These are phyloP conservation scores for Zootoca vivipara DNA, from an alignment of 2,113 vertebrate genomes.

Conservation along the genomic window DNA sequence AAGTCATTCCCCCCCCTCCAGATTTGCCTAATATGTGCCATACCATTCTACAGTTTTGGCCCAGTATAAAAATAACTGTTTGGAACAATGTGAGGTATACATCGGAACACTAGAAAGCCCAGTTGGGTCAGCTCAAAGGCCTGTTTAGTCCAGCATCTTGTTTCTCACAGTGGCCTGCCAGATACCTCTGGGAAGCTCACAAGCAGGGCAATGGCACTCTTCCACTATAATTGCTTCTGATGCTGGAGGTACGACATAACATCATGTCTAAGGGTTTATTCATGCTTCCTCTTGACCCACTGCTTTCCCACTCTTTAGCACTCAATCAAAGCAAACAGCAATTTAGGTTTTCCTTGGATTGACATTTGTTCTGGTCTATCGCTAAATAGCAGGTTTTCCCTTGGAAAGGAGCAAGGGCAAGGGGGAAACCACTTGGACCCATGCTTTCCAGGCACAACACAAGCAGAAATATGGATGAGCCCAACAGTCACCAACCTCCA, in stretches of 20 bases:
- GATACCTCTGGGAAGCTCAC: background rate
- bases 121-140: background rate
- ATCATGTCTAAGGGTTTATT: background rate
- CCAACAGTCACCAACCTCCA: too few relatives aligned
- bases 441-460: background rate
- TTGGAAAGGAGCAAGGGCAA: too few relatives aligned
- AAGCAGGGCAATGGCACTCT: background rate
- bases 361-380: background rate
- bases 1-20: background rate
- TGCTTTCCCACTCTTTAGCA: too few relatives aligned
- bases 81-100: background rate
- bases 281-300: too few relatives aligned
- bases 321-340: too few relatives aligned
- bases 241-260: background rate
- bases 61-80: background rate
- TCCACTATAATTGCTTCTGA: background rate
- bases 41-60: background rate
- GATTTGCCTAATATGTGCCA: background rate
- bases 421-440: too few relatives aligned
- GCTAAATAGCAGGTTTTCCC: too few relatives aligned
- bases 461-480: too few relatives aligned
- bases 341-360: background rate
- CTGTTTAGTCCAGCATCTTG: background rate
- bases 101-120: background rate
- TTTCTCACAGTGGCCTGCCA: background rate